These are phyloP conservation scores for Salarias fasciatus DNA, from an alignment of 2,797 vertebrate species.

Conservation along the genomic window DNA sequence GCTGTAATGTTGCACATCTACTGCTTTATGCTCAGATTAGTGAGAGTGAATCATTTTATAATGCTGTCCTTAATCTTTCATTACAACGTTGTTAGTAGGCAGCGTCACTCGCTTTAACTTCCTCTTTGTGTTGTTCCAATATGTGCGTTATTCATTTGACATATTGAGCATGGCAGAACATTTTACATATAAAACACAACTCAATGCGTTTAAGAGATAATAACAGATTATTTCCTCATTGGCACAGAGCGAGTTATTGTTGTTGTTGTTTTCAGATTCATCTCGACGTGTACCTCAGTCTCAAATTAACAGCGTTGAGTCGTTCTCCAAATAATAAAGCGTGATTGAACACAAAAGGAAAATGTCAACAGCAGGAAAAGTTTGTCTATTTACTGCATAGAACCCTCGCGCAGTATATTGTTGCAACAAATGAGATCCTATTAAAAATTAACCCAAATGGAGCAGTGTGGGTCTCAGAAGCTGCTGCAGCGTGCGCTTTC, in stretches of 20 bases:
- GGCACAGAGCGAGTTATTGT: neutral
- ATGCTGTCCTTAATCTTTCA: conserved; percentile 16
- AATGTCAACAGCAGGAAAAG: conserved; percentile 44
- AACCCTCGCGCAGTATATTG: conserved; percentile 50
- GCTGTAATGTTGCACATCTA: neutral
- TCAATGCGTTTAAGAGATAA: conserved; percentile 22
- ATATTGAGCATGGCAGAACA: conserved; percentile 34
- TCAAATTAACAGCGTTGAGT: conserved; percentile 1
- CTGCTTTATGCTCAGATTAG: conserved; percentile 15
- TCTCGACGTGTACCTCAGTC: conserved; percentile 1
- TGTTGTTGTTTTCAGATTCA: neutral
- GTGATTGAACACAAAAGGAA: conserved; percentile 43
- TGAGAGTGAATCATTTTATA: conserved; percentile 14
- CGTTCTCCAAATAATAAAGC: conserved; percentile 37
- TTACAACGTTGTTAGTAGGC: neutral
- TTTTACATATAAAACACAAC: neutral
- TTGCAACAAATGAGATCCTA: conserved; percentile 70
- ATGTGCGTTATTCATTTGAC: conserved; percentile 51
- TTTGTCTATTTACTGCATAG: conserved; percentile 41
- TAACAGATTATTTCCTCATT: conserved; percentile 8
- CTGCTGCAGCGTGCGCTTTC: conserved; percentile 70
- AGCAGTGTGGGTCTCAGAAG: conserved; percentile 55
- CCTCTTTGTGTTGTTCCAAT: conserved; percentile 29
- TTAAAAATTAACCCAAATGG: conserved; percentile 80
- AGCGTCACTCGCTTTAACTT: conserved; percentile 26